Conservation (phyloP, 35 echinoderm and acorn worm species). For the Ophioderma brevispina region DNA sequence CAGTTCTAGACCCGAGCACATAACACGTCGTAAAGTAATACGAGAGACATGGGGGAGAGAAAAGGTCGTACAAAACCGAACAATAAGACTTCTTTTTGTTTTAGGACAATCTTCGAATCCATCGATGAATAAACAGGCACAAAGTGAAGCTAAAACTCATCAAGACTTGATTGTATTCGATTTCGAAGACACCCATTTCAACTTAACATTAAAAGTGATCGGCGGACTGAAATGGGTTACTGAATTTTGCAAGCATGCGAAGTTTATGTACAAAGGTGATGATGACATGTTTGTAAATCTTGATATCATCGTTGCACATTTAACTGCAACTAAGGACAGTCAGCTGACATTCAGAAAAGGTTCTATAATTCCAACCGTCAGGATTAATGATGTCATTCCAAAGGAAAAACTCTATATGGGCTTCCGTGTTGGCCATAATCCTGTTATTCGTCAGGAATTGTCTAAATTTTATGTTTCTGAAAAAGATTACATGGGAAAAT, state of each 20-base stretch:
- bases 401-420: neutral
- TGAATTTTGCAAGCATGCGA: neutral
- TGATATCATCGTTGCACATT: neutral
- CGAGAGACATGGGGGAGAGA: too few species aligned
- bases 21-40: too few species aligned
- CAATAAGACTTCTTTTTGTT: too few species aligned
- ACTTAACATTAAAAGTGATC: neutral
- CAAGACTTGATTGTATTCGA: neutral
- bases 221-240: neutral
- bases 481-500: neutral
- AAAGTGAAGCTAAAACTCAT: too few species aligned
- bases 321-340: neutral
- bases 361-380: too few species aligned
- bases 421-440: neutral
- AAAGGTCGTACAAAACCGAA: too few species aligned
- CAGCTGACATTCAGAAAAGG: too few species aligned
- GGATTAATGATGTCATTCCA: too few species aligned
- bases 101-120: too few species aligned
- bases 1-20: too few species aligned
- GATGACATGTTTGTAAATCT: neutral
- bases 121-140: too few species aligned
- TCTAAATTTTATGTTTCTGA: neutral
- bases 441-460: neutral
- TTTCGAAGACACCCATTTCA: neutral
- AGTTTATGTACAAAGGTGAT: neutral